Conservation (phyloP, 2,113 vertebrate species). For the Grantiella picta region DNA sequence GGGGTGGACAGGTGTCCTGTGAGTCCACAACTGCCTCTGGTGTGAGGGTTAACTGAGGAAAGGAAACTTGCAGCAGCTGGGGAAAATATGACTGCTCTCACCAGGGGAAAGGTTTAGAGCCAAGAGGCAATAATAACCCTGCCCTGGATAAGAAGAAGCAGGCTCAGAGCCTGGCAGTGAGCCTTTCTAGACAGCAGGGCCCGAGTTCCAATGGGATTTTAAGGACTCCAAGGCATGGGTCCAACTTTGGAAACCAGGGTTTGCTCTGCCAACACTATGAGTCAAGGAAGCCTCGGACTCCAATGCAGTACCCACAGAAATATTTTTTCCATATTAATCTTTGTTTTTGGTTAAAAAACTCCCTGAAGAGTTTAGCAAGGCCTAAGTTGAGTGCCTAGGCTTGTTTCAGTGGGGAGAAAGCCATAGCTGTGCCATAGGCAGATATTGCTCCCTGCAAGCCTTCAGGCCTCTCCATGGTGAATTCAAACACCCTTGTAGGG, state of each 20-base stretch:
- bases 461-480: not conserved
- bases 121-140: not conserved
- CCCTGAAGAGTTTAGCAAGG: fast-evolving
- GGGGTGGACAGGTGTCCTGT: not conserved
- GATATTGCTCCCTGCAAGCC: not conserved
- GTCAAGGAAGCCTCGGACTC: not conserved
- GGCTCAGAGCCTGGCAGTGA: not conserved
- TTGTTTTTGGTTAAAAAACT: not conserved
- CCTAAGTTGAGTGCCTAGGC: not conserved
- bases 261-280: not conserved
- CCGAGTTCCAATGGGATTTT: not conserved
- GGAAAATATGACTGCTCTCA: not conserved
- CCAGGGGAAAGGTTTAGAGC: not conserved
- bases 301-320: not conserved
- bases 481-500: not conserved
- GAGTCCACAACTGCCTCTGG: not conserved
- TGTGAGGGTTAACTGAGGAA: not conserved
- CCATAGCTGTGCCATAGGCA: not conserved
- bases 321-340: not conserved
- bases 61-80: not conserved
- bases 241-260: not conserved
- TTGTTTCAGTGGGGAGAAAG: not conserved
- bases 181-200: not conserved
- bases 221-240: not conserved
- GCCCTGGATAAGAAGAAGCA: not conserved